Percentiles rank a stretch among this genome's conserved stretches.
phyloP scores from a whole-genome alignment of 2,888 invertebrate genomes.

The Alviniconcha strummeri region DNA sequence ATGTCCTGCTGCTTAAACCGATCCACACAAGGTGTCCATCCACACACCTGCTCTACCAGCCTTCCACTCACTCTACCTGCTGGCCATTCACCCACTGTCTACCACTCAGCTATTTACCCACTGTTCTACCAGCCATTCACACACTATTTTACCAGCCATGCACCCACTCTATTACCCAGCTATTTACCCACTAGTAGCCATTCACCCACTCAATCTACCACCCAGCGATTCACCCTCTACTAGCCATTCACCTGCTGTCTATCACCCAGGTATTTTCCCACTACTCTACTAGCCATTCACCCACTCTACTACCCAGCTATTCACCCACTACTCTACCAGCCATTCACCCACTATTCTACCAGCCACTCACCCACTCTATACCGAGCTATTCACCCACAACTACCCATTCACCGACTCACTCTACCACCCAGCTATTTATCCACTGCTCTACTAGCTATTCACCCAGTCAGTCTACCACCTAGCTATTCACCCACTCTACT shows the following conservation, averaged over 20 bases:
- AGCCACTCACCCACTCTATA: too few relatives aligned
- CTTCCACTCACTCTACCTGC: neutral
- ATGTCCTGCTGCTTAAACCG: neutral
- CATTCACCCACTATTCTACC: too few relatives aligned
- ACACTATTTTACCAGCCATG: too few relatives aligned
- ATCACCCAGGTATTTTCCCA: too few relatives aligned
- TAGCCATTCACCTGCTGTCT: neutral
- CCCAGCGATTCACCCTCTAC: too few relatives aligned
- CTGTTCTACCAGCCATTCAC: neutral
- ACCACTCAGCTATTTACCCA: too few relatives aligned
- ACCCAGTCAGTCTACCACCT: neutral
- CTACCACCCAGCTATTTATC: too few relatives aligned
- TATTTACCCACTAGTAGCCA: neutral
- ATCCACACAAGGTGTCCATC: neutral
- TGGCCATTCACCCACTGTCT: neutral
- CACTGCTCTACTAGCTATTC: neutral
- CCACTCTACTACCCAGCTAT: neutral
- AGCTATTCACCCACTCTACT: neutral
- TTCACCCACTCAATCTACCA: neutral
- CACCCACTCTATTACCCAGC: neutral
- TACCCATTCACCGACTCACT: neutral
- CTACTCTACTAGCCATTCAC: neutral
- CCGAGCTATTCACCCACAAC: neutral
- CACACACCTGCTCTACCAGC: neutral
- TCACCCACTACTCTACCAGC: too few relatives aligned